These are phyloP conservation scores for Lepidotrigona ventralis DNA, from an alignment of 1,140 invertebrate genomes.

Conservation along the genomic window DNA sequence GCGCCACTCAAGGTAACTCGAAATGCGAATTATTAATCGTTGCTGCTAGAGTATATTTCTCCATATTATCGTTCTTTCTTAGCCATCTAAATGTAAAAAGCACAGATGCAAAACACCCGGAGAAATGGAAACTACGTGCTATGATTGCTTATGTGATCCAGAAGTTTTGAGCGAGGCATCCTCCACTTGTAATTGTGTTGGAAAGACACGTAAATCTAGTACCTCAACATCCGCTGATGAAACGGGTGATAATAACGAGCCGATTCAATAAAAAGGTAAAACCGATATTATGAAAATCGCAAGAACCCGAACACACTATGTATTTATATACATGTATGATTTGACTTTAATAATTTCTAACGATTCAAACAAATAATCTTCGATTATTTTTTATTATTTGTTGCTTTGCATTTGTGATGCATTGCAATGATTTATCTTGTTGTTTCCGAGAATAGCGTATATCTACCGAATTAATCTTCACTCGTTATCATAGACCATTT, in stretches of 20 bases:
- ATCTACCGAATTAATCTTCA: background rate
- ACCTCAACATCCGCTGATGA: constrained; percentile 50
- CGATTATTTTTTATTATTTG: too few relatives aligned
- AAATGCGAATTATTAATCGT: background rate
- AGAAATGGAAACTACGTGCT: background rate
- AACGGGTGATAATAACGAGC: constrained; percentile 54
- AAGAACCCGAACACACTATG: too few relatives aligned
- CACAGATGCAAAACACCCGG: background rate
- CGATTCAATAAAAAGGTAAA: background rate
- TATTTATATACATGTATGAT: too few relatives aligned
- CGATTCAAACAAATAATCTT: too few relatives aligned
- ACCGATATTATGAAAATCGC: background rate
- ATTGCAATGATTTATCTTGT: too few relatives aligned
- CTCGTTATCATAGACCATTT: background rate
- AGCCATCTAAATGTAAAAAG: constrained; percentile 9
- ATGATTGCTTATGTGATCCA: background rate
- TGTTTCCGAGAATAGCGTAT: too few relatives aligned
- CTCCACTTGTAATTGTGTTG: constrained; percentile 14
- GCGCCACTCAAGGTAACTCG: constrained; percentile 3
- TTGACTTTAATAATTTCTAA: too few relatives aligned
- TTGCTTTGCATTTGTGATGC: too few relatives aligned
- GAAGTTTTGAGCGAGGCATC: constrained; percentile 43
- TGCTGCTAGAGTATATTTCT: background rate
- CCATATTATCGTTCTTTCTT: background rate
- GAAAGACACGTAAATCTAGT: constrained; percentile 19